These are phyloP conservation scores for Brachypalpus laphriformis DNA, from an alignment of 2,888 invertebrate species.

Conservation along the genomic window DNA sequence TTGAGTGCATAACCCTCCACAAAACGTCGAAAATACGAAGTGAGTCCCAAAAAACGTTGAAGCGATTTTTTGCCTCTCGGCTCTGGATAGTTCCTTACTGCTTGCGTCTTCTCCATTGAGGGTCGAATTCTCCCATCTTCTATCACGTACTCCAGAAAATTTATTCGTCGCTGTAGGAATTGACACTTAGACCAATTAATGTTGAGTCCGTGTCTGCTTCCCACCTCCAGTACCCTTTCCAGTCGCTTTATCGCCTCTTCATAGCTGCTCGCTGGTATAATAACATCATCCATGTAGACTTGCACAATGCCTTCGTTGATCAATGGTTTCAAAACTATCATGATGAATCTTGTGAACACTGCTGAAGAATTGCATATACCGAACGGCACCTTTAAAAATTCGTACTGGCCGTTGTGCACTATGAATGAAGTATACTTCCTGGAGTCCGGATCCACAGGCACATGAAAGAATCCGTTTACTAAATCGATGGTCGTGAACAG, in stretches of 20 bases:
- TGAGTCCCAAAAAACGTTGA: constrained; percentile 4
- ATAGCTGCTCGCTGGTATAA: neutral
- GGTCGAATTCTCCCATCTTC: too few species aligned
- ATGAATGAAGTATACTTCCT: constrained; percentile 16
- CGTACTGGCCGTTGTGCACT: neutral
- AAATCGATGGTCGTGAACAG: too few species aligned
- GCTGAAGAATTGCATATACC: neutral
- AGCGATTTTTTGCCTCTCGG: neutral
- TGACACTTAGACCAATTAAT: too few species aligned
- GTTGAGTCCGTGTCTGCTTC: neutral
- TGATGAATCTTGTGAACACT: neutral
- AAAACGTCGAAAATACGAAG: constrained; percentile 6
- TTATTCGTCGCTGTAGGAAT: too few species aligned
- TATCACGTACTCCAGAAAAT: too few species aligned
- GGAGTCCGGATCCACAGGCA: too few species aligned
- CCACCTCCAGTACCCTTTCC: neutral
- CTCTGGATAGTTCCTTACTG: neutral
- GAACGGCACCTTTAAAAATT: too few species aligned
- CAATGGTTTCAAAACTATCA: constrained; percentile 1
- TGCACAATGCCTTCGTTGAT: constrained; percentile 26
- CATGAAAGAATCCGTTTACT: too few species aligned
- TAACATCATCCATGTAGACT: constrained; percentile 1
- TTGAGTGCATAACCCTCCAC: constrained; percentile 2
- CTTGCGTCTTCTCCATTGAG: too few species aligned
- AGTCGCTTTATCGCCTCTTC: neutral